Evolutionary conservation across 2,888 invertebrate species (phyloP).

Genomic region (Archaeoteleia sp.): DNA sequence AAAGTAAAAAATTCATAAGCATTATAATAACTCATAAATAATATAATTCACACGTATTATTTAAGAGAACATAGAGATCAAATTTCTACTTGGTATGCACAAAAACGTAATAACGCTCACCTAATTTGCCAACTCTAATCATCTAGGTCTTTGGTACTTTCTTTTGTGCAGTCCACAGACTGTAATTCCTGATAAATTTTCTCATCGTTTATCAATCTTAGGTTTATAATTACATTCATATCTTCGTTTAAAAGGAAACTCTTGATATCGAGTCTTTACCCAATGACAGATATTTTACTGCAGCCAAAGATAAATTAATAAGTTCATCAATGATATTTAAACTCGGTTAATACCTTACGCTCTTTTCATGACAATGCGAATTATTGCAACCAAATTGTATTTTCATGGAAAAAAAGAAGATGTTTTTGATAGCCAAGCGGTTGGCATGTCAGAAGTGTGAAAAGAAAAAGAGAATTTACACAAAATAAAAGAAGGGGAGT

Average conservation of each 20-base stretch:
- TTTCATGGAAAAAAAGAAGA: not conserved
- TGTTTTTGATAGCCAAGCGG: not conserved
- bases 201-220: constrained; percentile 74
- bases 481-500: constrained; percentile 7
- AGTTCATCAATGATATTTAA: not conserved
- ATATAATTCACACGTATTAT: constrained; percentile 1
- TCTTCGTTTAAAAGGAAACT: constrained; percentile 60
- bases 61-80: constrained; percentile 40
- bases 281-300: no score
- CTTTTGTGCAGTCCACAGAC: no score
- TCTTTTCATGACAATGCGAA: no score
- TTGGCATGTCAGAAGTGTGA: not conserved
- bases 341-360: no score
- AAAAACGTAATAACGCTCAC: constrained; percentile 72
- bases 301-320: not conserved
- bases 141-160: constrained; percentile 74
- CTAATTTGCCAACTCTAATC: constrained; percentile 76
- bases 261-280: no score
- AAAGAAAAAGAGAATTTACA: not conserved
- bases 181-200: constrained; percentile 73
- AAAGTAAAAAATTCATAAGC: constrained; percentile 10
- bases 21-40: not conserved
- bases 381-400: no score
- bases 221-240: constrained; percentile 71
- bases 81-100: constrained; percentile 71